A percentile compares a stretch with the other conserved stretches of the same genome.
phyloP scores from a whole-genome alignment of 2,797 vertebrate genomes.

The Muraenolepis orangiensis region DNA sequence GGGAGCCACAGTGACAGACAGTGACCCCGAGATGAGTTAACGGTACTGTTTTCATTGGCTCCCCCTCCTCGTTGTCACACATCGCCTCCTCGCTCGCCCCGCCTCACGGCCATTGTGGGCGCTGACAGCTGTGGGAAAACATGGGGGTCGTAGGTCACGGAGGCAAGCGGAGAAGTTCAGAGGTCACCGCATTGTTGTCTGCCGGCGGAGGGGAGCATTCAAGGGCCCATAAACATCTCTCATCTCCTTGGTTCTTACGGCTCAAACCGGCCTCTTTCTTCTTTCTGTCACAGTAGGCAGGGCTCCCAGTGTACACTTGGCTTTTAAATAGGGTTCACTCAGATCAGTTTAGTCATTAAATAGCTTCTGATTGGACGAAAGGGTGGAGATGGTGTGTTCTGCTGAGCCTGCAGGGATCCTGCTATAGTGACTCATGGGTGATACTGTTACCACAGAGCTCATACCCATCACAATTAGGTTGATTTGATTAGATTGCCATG shows the following conservation, averaged over 20 bases:
- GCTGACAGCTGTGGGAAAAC: slow-evolving; percentile 83
- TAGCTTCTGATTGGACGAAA: slow-evolving; percentile 83
- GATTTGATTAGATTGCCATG: not conserved
- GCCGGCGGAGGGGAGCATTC: slow-evolving; percentile 63
- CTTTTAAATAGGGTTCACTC: slow-evolving; percentile 80
- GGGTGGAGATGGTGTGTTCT: slow-evolving; percentile 75
- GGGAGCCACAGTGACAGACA: slow-evolving; percentile 57
- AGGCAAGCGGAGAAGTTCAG: slow-evolving; percentile 73
- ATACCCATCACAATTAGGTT: not conserved
- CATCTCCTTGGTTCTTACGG: slow-evolving; percentile 71
- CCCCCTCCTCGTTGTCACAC: slow-evolving; percentile 35
- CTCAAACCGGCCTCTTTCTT: slow-evolving; percentile 39
- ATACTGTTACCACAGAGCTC: not conserved
- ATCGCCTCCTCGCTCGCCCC: slow-evolving; percentile 51
- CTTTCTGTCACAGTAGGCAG: slow-evolving; percentile 74
- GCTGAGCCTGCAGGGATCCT: slow-evolving; percentile 60
- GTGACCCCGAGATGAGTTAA: slow-evolving; percentile 58
- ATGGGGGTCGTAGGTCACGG: slow-evolving; percentile 68
- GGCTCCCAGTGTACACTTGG: slow-evolving; percentile 75
- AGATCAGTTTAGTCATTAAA: slow-evolving; percentile 79
- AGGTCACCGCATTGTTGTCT: slow-evolving; percentile 78
- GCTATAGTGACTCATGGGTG: not conserved
- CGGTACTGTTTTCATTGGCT: slow-evolving; percentile 54
- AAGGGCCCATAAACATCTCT: slow-evolving; percentile 76
- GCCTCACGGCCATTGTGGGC: slow-evolving; percentile 75